Evolutionary conservation across 2,888 invertebrate species (phyloP).

Genomic region (Sminthurinus aureus): DNA sequence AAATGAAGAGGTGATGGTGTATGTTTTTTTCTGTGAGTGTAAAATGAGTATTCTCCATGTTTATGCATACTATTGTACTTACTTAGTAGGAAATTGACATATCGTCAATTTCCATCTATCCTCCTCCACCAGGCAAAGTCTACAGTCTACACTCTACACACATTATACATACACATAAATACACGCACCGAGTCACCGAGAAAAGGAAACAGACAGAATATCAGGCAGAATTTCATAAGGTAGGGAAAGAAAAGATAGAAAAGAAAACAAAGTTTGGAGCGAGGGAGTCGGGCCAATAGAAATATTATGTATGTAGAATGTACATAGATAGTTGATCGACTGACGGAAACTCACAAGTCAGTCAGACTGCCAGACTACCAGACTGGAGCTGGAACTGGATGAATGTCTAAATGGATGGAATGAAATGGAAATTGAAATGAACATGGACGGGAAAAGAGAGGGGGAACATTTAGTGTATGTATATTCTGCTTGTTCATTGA

Average conservation of each 20-base stretch:
- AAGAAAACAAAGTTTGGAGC: slow-evolving; percentile 5
- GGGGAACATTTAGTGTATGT: not conserved
- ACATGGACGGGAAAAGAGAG: not conserved
- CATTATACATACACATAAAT: not conserved
- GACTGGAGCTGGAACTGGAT: too few relatives aligned
- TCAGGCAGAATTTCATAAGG: not conserved
- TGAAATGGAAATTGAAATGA: slow-evolving; percentile 11
- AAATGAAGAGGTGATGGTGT: too few relatives aligned
- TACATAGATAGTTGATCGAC: not conserved
- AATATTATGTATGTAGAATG: not conserved
- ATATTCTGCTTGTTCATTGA: not conserved
- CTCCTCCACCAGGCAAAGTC: not conserved
- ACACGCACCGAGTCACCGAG: too few relatives aligned
- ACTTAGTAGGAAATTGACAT: slow-evolving; percentile 21
- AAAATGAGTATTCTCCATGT: not conserved
- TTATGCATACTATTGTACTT: not conserved
- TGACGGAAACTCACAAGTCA: too few relatives aligned
- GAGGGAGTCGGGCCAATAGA: slow-evolving; percentile 26
- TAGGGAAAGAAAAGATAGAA: not conserved
- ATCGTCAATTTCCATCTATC: slow-evolving; percentile 21
- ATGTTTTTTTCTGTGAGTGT: too few relatives aligned
- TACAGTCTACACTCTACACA: not conserved
- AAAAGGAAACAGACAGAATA: too few relatives aligned
- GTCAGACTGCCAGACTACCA: too few relatives aligned
- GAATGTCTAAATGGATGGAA: not conserved